These are phyloP conservation scores for Formica exsecta DNA, from an alignment of 1,140 invertebrate genomes.

Conservation along the genomic window DNA sequence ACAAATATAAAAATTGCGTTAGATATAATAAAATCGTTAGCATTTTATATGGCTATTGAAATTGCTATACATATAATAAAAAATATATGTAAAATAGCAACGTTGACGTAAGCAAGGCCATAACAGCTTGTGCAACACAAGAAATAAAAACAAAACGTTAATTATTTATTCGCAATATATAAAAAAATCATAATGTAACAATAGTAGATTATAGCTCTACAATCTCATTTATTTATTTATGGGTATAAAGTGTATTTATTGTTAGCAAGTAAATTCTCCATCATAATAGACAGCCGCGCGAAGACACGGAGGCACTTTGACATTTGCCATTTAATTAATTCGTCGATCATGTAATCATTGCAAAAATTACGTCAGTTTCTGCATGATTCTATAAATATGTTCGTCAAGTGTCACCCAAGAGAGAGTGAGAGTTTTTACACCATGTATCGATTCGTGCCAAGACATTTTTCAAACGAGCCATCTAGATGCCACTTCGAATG, in stretches of 20 bases:
- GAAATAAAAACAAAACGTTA: constrained; percentile 67
- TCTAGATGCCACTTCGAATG: constrained; percentile 47
- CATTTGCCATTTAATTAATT: constrained; percentile 28
- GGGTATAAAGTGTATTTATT: constrained; percentile 78
- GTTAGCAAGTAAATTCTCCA: constrained; percentile 79
- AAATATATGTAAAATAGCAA: not conserved
- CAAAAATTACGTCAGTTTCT: constrained; percentile 14
- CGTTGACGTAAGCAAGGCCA: constrained; percentile 6
- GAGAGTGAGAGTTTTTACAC: constrained; percentile 17
- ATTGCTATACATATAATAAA: not conserved
- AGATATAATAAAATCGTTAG: not conserved
- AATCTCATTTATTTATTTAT: constrained; percentile 81
- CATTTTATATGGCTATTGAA: not conserved
- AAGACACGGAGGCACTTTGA: constrained; percentile 16
- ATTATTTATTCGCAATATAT: constrained; percentile 79
- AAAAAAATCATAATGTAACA: constrained; percentile 83
- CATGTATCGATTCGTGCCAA: constrained; percentile 18
- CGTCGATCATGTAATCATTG: constrained; percentile 3
- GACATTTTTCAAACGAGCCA: constrained; percentile 44
- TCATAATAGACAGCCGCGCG: not conserved
- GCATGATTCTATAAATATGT: constrained; percentile 35
- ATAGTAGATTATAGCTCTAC: constrained; percentile 76
- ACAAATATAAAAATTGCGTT: not conserved
- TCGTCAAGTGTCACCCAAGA: constrained; percentile 3
- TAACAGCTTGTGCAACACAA: constrained; percentile 16